phyloP scores from a whole-genome alignment of 2,888 invertebrate genomes.

The Drosophila koepferae region DNA sequence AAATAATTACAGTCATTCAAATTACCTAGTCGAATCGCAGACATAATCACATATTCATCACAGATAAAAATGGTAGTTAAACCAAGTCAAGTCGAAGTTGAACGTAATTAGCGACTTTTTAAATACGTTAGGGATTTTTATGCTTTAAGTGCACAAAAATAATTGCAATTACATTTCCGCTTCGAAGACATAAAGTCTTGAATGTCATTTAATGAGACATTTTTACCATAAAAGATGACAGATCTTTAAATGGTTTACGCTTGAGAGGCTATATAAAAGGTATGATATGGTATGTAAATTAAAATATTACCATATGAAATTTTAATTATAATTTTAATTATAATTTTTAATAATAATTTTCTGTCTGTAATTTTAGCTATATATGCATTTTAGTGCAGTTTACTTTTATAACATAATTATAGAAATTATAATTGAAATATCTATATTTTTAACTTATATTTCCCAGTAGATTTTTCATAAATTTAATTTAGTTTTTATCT shows the following conservation, averaged over 20 bases:
- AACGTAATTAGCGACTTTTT: constrained; percentile 21
- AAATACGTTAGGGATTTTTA: constrained; percentile 13
- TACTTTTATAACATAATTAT: background rate
- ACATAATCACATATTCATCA: constrained; percentile 5
- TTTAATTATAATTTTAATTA: background rate
- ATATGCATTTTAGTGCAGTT: background rate
- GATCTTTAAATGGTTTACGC: background rate
- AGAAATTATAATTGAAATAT: background rate
- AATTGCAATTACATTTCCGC: constrained; percentile 41
- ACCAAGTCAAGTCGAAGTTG: background rate
- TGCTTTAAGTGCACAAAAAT: constrained; percentile 30
- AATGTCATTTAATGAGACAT: constrained; percentile 17
- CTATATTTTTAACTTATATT: background rate
- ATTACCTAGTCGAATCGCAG: constrained; percentile 5
- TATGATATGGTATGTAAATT: background rate
- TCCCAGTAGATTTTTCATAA: background rate
- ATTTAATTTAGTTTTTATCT: background rate
- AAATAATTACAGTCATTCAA: constrained; percentile 32
- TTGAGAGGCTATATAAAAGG: background rate
- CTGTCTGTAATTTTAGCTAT: background rate
- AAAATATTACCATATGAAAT: background rate
- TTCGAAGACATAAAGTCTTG: constrained; percentile 10
- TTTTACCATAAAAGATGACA: background rate
- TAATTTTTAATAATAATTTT: too few species aligned
- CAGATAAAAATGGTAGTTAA: constrained; percentile 15